phyloP scores from a whole-genome alignment of 2,113 vertebrate species.

The Theristicus caerulescens region DNA sequence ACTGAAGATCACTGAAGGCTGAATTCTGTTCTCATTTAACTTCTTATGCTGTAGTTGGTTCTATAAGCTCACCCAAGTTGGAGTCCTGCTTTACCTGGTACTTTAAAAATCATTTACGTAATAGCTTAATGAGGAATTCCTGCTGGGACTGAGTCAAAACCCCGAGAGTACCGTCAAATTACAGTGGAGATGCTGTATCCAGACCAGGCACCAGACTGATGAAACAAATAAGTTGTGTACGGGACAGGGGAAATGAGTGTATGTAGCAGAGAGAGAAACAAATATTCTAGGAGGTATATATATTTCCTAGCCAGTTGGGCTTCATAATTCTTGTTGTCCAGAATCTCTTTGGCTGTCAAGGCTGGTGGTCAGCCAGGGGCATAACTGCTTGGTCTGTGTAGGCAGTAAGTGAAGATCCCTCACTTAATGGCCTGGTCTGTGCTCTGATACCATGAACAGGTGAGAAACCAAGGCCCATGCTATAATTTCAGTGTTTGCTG shows the following conservation, averaged over 20 bases:
- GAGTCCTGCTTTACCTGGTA: not conserved
- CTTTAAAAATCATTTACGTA: not conserved
- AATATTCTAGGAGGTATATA: not conserved
- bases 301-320: not conserved
- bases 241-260: not conserved
- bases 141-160: not conserved
- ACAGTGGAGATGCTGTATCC: not conserved
- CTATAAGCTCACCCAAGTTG: not conserved
- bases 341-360: not conserved
- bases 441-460: not conserved
- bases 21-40: not conserved
- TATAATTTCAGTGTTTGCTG: not conserved
- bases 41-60: not conserved
- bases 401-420: not conserved
- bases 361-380: not conserved
- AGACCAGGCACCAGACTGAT: not conserved
- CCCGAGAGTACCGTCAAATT: not conserved
- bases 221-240: not conserved
- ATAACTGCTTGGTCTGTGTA: not conserved
- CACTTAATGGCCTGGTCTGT: not conserved
- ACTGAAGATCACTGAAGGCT: not conserved
- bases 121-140: not conserved
- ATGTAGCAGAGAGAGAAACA: not conserved
- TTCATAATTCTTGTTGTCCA: not conserved
- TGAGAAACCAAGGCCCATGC: not conserved